Base-by-base conservation (phyloP, 2,113 vertebrate species). In the Xenotilapia flavipinnis region DNA sequence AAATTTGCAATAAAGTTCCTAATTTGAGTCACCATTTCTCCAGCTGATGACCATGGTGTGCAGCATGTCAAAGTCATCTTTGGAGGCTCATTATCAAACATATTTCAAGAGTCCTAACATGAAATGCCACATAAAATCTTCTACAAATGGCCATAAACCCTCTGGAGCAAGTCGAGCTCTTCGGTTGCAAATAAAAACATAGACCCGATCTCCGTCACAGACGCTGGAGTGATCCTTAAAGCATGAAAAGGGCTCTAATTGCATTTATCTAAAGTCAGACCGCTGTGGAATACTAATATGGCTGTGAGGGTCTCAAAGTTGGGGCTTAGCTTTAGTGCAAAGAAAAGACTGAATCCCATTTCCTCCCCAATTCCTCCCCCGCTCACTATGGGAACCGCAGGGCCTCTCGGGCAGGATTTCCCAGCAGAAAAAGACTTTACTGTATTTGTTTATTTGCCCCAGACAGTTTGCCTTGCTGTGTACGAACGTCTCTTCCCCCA, bases 381-480 rank as follows among this genome's bases (percentile, higher is more conserved):
- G 3, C 26, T 91, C 86, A 12, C 93, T 53, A 89, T 94, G 95
- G 91, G 70, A 95, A 93, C 94, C 73, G 2, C 75, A 2, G 85
- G 81, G 85, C 90, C 90, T 81, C 88, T 86, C 26, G 36, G 81
- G 70, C 84, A 26, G 12, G 56, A 65, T 62, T 80, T 90, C 90
- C 86, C 80, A 51, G 70, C 42, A 86, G 84, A 65, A 45, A 65
- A 87, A 81, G 54, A 8, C 83, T 65, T 92, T 58, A 89, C 87
- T 84, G 81, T 88, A 89, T 94, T 92, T 94, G 87, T 93, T 95
- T 93, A 79, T 91, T 90, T 94, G 80, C 80, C 49, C 53, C 79
- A 83, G 83, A 79, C 80, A 79, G 79, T 81, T 79, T 73, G 70
- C 75, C 54, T 49, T 40, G 86, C 84, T 88, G 80, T 33, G 38